Conservation (phyloP, 2,888 invertebrate species). For the Hypolimnas misippus region DNA sequence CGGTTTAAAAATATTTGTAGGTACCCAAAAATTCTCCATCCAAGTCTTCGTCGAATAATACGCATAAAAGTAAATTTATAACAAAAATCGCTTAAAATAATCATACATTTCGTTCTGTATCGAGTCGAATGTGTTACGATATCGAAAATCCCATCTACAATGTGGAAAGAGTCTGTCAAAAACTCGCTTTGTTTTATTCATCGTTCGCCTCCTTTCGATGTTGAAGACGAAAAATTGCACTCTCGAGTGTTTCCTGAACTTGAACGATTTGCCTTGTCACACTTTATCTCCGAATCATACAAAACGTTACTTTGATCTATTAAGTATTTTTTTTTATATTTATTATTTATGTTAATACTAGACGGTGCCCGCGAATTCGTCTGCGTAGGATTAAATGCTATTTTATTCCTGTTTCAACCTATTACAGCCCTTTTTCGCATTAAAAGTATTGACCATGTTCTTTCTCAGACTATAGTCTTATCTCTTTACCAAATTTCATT, state of each 20-base stretch:
- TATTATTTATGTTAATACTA: neutral
- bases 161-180: constrained; percentile 17
- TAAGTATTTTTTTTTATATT: neutral
- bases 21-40: too few relatives aligned
- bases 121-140: neutral
- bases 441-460: too few relatives aligned
- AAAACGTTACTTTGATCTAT: constrained; percentile 1
- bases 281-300: constrained; percentile 1
- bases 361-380: too few relatives aligned
- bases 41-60: neutral
- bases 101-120: neutral
- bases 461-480: too few relatives aligned
- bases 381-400: too few relatives aligned
- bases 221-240: neutral
- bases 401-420: too few relatives aligned
- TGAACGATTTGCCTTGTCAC: neutral
- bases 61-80: neutral
- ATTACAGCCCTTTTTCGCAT: too few relatives aligned
- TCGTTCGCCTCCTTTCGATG: constrained; percentile 6
- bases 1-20: too few relatives aligned
- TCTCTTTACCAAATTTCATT: too few relatives aligned
- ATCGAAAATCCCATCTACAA: constrained; percentile 12
- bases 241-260: constrained; percentile 3
- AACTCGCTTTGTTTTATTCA: constrained; percentile 22
- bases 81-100: neutral